phyloP scores from a whole-genome alignment of 2,113 vertebrate genomes.

The Cynoglossus semilaevis region DNA sequence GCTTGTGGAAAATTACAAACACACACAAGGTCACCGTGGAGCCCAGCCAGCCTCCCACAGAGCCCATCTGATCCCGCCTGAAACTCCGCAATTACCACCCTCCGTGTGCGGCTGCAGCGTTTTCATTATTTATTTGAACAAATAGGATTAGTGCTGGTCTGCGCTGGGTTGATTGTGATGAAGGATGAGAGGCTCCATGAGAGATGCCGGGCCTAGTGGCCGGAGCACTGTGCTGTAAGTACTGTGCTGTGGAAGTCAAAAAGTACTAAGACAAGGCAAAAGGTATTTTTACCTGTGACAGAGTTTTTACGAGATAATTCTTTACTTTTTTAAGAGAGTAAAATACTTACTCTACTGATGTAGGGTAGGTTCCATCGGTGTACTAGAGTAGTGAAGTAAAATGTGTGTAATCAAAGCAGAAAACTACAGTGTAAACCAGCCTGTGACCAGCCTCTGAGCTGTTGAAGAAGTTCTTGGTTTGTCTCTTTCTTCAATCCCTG shows the following conservation, averaged over 20 bases:
- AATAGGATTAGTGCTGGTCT: slow-evolving; percentile 71
- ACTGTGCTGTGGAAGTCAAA: slow-evolving; percentile 35
- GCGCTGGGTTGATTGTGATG: slow-evolving; percentile 69
- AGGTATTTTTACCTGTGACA: too few species aligned
- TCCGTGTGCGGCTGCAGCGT: slow-evolving; percentile 54
- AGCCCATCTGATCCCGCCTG: slow-evolving; percentile 75
- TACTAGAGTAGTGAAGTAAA: too few species aligned
- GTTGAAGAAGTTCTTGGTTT: too few species aligned
- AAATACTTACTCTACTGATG: too few species aligned
- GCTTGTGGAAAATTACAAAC: slow-evolving; percentile 76
- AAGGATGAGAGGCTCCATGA: slow-evolving; percentile 56
- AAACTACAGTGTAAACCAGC: too few species aligned
- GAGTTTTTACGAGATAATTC: too few species aligned
- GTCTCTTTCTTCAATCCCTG: too few species aligned
- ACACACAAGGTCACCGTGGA: slow-evolving; percentile 73
- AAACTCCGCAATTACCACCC: slow-evolving; percentile 75
- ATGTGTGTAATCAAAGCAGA: too few species aligned
- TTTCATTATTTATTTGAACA: slow-evolving; percentile 79
- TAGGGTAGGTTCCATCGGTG: too few species aligned
- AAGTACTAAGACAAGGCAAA: too few species aligned
- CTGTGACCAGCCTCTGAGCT: too few species aligned
- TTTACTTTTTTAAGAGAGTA: too few species aligned
- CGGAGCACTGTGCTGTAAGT: slow-evolving; percentile 43
- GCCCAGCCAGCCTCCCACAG: slow-evolving; percentile 67
- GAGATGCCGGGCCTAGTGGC: slow-evolving; percentile 31